Evolutionary conservation across 2,888 invertebrate genomes (phyloP).

Genomic region (Troides helena): DNA sequence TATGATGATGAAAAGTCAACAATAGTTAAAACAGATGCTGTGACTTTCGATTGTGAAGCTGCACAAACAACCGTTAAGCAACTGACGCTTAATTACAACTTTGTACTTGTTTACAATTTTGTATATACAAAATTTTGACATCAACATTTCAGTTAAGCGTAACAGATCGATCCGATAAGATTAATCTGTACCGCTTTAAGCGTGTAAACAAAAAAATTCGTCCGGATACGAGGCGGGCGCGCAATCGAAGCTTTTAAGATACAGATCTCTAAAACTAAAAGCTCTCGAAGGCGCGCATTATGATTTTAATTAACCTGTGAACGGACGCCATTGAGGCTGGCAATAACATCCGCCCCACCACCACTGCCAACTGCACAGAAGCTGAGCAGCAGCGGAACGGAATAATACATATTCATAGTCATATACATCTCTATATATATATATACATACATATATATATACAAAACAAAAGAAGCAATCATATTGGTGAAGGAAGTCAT

Average conservation of each 20-base stretch:
- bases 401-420: too few relatives aligned
- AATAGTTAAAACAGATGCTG: background rate
- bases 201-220: slow-evolving; percentile 33
- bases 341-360: slow-evolving; percentile 24
- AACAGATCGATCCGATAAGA: slow-evolving; percentile 21
- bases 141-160: slow-evolving; percentile 13
- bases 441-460: too few relatives aligned
- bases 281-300: slow-evolving; percentile 31
- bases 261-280: slow-evolving; percentile 33
- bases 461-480: too few relatives aligned
- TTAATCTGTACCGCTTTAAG: slow-evolving; percentile 17
- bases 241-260: slow-evolving; percentile 37
- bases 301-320: slow-evolving; percentile 35
- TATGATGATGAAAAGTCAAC: too few relatives aligned
- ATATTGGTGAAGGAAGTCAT: too few relatives aligned
- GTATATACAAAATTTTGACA: background rate
- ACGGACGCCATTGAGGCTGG: slow-evolving; percentile 30
- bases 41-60: too few relatives aligned
- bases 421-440: too few relatives aligned
- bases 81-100: too few relatives aligned
- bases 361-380: background rate
- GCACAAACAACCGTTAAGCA: too few relatives aligned
- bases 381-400: slow-evolving; percentile 11
- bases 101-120: background rate
- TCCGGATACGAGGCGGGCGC: slow-evolving; percentile 15